These are phyloP conservation scores for Drosophila lacertosa DNA, from an alignment of 1,140 invertebrate genomes.

Conservation along the genomic window DNA sequence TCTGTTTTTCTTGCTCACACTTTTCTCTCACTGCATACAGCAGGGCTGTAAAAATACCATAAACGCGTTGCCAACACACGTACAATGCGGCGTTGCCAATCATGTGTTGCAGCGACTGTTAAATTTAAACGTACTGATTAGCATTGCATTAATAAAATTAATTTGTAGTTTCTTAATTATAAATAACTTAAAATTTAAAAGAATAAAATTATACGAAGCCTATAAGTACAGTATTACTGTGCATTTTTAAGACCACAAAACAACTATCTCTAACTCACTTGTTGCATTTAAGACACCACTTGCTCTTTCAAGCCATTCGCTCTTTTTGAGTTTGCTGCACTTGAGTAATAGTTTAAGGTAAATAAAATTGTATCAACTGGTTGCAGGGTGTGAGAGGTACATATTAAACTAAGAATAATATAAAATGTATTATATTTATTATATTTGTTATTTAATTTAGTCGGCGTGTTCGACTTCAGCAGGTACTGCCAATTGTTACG, in stretches of 20 bases:
- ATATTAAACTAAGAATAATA: too few relatives aligned
- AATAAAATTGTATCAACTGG: too few relatives aligned
- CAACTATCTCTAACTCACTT: background rate
- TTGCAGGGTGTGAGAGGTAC: too few relatives aligned
- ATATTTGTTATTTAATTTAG: too few relatives aligned
- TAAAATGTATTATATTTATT: too few relatives aligned
- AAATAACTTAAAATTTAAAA: too few relatives aligned
- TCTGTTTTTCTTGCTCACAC: slow-evolving; percentile 10
- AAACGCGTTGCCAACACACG: slow-evolving; percentile 19
- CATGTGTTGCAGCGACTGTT: background rate
- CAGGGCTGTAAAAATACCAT: slow-evolving; percentile 21
- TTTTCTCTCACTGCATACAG: slow-evolving; percentile 4
- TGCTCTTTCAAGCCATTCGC: background rate
- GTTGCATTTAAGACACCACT: background rate
- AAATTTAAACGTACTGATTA: slow-evolving; percentile 6
- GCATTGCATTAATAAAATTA: background rate
- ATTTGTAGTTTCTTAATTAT: too few relatives aligned
- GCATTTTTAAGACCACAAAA: background rate
- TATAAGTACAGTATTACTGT: background rate
- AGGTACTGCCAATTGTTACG: slow-evolving; percentile 3
- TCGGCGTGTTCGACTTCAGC: background rate
- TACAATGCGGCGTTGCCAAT: slow-evolving; percentile 6
- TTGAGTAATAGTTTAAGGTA: background rate
- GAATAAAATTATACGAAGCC: background rate
- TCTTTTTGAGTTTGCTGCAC: background rate